A percentile compares a stretch with the other conserved stretches of the same genome.
Evolutionary conservation across 2,888 invertebrate species (phyloP).

Genomic region (Drosophila kanekoi): DNA sequence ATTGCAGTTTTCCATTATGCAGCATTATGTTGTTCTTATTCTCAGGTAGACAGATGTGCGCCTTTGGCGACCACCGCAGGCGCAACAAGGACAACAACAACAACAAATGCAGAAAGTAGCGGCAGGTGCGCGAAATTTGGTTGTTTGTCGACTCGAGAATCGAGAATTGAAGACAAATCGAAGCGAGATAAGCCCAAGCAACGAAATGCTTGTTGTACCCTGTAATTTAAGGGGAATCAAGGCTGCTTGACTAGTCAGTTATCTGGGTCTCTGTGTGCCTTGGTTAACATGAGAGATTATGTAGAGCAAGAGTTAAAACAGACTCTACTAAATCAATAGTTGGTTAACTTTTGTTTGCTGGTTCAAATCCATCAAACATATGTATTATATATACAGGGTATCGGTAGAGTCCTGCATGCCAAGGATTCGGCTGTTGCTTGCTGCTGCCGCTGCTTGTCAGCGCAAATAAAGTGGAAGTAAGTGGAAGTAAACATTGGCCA

Average conservation of each 20-base stretch:
- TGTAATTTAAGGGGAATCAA: conserved; percentile 1
- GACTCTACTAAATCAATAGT: too few species aligned
- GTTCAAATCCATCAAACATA: too few species aligned
- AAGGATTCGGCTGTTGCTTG: not conserved
- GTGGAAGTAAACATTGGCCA: conserved; percentile 65
- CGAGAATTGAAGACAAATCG: conserved; percentile 58
- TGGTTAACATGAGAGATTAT: too few species aligned
- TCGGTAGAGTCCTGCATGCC: not conserved
- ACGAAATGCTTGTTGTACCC: conserved; percentile 38
- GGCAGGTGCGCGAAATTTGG: conserved; percentile 75
- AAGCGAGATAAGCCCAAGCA: conserved; percentile 34
- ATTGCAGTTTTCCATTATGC: conserved; percentile 10
- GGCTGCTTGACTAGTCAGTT: too few species aligned
- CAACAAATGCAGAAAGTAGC: conserved; percentile 29
- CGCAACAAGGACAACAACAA: conserved; percentile 18
- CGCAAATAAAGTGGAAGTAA: conserved; percentile 68
- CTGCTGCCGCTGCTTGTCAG: conserved; percentile 42
- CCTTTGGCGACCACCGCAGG: conserved; percentile 39
- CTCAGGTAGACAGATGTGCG: conserved; percentile 55
- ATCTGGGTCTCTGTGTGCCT: too few species aligned
- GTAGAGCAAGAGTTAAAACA: too few species aligned
- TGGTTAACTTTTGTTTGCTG: too few species aligned
- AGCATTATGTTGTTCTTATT: conserved; percentile 24
- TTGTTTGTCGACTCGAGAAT: conserved; percentile 37
- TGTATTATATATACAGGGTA: too few species aligned